Base-by-base conservation (phyloP, 1,140 invertebrate genomes). In the Aporrectodea caliginosa region DNA sequence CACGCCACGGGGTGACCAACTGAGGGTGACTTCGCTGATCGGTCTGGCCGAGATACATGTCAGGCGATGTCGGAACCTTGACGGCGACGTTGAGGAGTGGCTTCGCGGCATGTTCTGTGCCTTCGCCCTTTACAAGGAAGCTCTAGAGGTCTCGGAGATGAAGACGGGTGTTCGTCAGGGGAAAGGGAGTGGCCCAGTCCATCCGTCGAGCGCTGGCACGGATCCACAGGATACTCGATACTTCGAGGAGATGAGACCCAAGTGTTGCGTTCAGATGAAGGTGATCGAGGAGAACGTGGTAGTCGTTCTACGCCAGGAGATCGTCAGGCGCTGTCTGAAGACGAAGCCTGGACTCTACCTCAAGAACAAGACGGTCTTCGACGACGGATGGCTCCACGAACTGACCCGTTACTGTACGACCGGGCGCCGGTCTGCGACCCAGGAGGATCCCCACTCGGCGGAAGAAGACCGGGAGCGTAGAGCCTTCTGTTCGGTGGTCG, bases 381-480 rank as follows among this genome's bases (percentile, higher is more conserved):
- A 76, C 43, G 75, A 43, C 43, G 75, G 43, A 22, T 76, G 75
- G 75, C 75, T 76, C 32, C 33, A 68, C 12, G 32, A 58, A n/a
- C 27, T 76, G 75, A 68, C 35, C 27, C 16, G 22, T 29, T 58
- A 35, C 43, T 76, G 75, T 32, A 29, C 35, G 35, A 68, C 33
- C 16, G 75, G 35, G n/a, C 22, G 43, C 12, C 75, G 35, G 29
- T n/a, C n/a, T 30, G 16, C 34, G 16, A 35, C 27, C 0, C 1
- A 0, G 1, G 27, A 58, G 1, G 6, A 72, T 6, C 6, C 2
- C 14, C n/a, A 32, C n/a, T 33, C n/a, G 73, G 75, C 33, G 29
- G 43, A 58, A 58, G 35, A 58, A 6, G 43, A 76, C 29, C 27
- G 43, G 22, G 34, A 74, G 6, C 43, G 43, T 6, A n/a, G n/a